Evolutionary conservation across 2,888 invertebrate species (phyloP).

Genomic region (Luperina nickerlii): DNA sequence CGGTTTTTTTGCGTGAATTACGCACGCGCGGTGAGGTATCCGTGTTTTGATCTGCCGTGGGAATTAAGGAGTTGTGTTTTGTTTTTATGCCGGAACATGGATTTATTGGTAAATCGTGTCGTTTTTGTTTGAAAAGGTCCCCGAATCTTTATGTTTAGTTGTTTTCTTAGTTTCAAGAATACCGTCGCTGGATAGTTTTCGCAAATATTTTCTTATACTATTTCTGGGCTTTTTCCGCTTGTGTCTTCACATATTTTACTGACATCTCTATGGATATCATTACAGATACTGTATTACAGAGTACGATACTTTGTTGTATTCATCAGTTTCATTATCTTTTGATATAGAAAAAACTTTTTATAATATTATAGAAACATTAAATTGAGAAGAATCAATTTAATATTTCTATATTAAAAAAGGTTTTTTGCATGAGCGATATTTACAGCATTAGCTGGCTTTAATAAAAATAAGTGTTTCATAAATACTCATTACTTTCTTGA

Average conservation of each 20-base stretch:
- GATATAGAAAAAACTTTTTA: not conserved
- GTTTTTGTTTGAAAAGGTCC: not conserved
- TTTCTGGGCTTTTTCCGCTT: not conserved
- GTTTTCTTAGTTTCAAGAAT: not conserved
- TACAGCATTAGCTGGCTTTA: not conserved
- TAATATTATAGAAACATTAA: not conserved
- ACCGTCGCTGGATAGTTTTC: not conserved
- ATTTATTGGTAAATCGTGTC: conserved; percentile 7
- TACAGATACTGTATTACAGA: no score
- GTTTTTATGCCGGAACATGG: conserved; percentile 26
- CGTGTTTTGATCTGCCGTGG: conserved; percentile 31
- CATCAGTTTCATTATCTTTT: not conserved
- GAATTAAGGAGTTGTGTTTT: conserved; percentile 37
- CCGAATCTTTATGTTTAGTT: not conserved
- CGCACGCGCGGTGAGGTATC: conserved; percentile 21
- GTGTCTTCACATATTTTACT: not conserved
- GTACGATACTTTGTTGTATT: not conserved
- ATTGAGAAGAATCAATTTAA: no score
- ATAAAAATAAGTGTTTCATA: not conserved
- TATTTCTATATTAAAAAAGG: not conserved
- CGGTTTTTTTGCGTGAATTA: conserved; percentile 42
- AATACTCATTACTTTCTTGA: not conserved
- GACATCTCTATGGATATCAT: no score
- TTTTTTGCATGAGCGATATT: not conserved
- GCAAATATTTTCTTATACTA: not conserved